These are phyloP conservation scores for Vespertilio murinus DNA, from an alignment of 2,797 vertebrate genomes.

Conservation along the genomic window DNA sequence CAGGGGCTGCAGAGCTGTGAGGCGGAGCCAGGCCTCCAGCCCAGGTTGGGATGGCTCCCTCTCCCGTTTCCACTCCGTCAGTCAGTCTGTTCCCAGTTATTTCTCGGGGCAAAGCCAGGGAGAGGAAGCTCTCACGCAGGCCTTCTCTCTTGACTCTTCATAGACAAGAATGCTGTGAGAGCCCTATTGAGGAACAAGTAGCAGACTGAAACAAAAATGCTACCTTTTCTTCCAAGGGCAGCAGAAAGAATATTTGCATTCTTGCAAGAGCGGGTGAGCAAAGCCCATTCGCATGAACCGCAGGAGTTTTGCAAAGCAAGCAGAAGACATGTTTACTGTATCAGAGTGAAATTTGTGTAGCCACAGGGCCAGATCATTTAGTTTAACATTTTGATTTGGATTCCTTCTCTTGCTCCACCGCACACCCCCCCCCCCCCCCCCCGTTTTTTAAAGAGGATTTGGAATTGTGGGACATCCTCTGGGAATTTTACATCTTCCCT, in stretches of 20 bases:
- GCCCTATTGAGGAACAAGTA: background rate
- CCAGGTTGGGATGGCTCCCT: background rate
- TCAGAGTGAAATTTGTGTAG: background rate
- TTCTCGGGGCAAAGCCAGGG: background rate
- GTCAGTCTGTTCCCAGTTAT: background rate
- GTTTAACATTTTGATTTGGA: background rate
- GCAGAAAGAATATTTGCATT: background rate
- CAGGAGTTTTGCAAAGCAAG: background rate
- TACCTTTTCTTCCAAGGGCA: background rate
- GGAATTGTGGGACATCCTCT: background rate
- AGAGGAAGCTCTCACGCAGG: background rate
- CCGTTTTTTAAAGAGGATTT: background rate
- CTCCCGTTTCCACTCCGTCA: background rate
- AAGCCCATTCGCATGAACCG: background rate
- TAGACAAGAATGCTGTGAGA: background rate
- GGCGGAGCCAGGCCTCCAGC: background rate
- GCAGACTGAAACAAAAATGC: background rate
- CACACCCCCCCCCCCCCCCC: accelerated
- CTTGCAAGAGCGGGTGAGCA: conserved; percentile 16
- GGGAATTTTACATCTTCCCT: background rate
- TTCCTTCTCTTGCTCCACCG: background rate
- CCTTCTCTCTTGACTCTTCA: background rate
- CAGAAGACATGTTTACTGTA: background rate
- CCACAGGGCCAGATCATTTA: background rate
- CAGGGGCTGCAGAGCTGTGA: background rate